These are phyloP conservation scores for Bombus fervidus DNA, from an alignment of 1,140 invertebrate genomes.

Conservation along the genomic window DNA sequence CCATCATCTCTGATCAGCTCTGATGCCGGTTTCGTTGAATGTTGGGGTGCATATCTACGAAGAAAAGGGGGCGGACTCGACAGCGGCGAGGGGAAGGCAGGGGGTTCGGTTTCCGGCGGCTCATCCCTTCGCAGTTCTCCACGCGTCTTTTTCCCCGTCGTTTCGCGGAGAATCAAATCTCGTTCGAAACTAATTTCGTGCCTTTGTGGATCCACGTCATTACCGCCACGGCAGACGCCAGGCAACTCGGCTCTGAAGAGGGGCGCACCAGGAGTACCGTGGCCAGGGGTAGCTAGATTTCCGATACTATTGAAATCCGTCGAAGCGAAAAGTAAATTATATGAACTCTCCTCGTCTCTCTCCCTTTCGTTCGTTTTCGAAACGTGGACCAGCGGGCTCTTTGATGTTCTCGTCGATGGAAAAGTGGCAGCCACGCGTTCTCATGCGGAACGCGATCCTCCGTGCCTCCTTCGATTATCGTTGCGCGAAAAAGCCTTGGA, in stretches of 20 bases:
- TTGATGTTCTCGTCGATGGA: constrained; percentile 75
- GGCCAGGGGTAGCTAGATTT: constrained; percentile 74
- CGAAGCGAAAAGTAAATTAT: constrained; percentile 81
- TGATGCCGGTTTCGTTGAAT: constrained; percentile 32
- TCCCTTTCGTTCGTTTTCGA: neutral
- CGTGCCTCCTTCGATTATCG: constrained; percentile 40
- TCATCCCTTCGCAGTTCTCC: constrained; percentile 6
- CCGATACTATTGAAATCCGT: constrained; percentile 80
- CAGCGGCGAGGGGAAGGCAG: neutral
- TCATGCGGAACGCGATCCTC: constrained; percentile 42
- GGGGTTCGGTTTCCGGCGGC: constrained; percentile 22
- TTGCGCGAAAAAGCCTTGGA: constrained; percentile 20
- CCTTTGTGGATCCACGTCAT: constrained; percentile 78
- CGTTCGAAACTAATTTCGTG: constrained; percentile 79
- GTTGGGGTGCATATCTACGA: constrained; percentile 26
- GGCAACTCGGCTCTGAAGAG: neutral
- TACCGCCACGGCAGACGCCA: constrained; percentile 66
- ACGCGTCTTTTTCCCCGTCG: constrained; percentile 46
- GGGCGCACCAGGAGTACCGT: neutral
- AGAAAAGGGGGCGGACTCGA: neutral
- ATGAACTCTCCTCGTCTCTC: constrained; percentile 62
- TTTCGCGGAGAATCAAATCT: constrained; percentile 75
- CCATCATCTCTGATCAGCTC: constrained; percentile 37
- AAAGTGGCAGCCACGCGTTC: constrained; percentile 26
- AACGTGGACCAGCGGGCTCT: constrained; percentile 67